Base-by-base conservation (phyloP, 2,888 invertebrate species). In the Cylloceria caligata region DNA sequence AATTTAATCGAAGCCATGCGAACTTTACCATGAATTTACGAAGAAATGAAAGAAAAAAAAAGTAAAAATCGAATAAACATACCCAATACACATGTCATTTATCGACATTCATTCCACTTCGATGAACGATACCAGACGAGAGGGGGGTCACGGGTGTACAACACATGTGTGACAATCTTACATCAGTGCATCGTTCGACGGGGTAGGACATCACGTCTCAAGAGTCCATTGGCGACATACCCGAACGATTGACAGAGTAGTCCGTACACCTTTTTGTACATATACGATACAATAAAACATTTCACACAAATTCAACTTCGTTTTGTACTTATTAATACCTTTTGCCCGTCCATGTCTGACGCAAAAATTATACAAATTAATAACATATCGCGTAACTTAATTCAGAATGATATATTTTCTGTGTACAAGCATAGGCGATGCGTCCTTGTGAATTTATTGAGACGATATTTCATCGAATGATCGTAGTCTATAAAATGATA, bases 261-360 rank as follows among this genome's bases (percentile, higher is more conserved):
- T 91, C 91, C 91, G 92, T 92, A 92, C 91, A 92, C 90, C 89
- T 89, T 92, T 92, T 92, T 92, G 91, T 92, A 92, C 92, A 92
- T 92, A 92, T 91, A 90, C 90, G 88, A 91, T 90, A 91, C 90
- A 91, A 91, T 91, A 92, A 92, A 91, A 91, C 89, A 92, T 91
- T 92, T 91, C 91, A 90, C 89, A 90, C 85, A 86, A 88, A 77
- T 74, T 80, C 55, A 27, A 64, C n/a, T 34, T 79, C 24, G 72
- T 74, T 60, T 67, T 39, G 30, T 57, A 42, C 3, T 75, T 9
- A 57, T 67, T 67, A 2, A 52, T 52, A 16, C 30, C 49, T 9
- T n/a, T 47, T 57, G 21, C 13, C 6, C 42, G 9, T n/a, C 27
- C 13, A 67, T 13, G 3, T 30, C 13, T 24, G 7, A 34, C 3